Evolutionary conservation across 2,888 invertebrate species (phyloP).

Genomic region (Muschampia plurimacula): DNA sequence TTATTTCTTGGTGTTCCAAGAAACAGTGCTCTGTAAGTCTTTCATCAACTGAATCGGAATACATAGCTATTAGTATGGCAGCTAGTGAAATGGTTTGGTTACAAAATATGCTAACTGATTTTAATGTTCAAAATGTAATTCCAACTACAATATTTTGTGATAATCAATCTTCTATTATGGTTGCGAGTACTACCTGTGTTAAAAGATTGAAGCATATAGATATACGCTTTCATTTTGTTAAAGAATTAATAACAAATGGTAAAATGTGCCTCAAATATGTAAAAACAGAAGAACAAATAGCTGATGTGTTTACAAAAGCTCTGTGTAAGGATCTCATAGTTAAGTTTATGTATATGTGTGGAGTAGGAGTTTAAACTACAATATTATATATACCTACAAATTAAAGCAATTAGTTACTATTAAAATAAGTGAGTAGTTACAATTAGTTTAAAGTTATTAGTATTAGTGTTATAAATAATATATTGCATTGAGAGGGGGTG

Average conservation of each 20-base stretch:
- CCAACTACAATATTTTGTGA: conserved; percentile 40
- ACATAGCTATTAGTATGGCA: conserved; percentile 40
- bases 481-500: conserved; percentile 8
- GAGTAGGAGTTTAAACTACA: neutral
- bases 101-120: conserved; percentile 38
- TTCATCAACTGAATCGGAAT: conserved; percentile 39
- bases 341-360: conserved; percentile 25
- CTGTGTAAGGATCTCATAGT: conserved; percentile 33
- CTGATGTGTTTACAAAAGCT: conserved; percentile 42
- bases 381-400: too few species aligned
- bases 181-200: conserved; percentile 29
- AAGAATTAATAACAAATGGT: conserved; percentile 39
- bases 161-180: conserved; percentile 39
- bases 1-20: conserved; percentile 53
- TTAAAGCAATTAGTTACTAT: too few species aligned
- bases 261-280: conserved; percentile 42
- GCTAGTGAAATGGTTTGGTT: conserved; percentile 41
- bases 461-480: neutral
- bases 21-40: conserved; percentile 47
- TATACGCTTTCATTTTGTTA: conserved; percentile 41
- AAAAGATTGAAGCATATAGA: conserved; percentile 41
- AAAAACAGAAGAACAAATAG: conserved; percentile 40
- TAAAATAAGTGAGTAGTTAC: too few species aligned
- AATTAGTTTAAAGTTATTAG: too few species aligned
- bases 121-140: conserved; percentile 27